phyloP scores from a whole-genome alignment of 2,797 vertebrate species.

The Thaleichthys pacificus region DNA sequence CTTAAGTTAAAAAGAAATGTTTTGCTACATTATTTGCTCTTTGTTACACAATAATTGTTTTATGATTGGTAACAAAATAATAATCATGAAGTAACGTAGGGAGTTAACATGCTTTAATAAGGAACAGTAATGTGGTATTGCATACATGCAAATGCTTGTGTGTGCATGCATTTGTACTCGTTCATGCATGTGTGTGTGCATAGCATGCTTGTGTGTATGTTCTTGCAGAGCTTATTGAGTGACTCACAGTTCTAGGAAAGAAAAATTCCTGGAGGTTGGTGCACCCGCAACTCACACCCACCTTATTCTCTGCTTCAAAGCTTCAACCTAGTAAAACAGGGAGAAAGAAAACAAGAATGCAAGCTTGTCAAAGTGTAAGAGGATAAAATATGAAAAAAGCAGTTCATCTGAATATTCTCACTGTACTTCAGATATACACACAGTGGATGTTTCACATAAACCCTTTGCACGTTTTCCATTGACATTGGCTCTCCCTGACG shows the following conservation, averaged over 20 bases:
- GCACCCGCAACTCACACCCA: not conserved
- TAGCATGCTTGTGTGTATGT: not conserved
- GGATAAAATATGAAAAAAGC: not conserved
- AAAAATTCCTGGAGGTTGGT: conserved; percentile 26
- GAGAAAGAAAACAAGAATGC: not conserved
- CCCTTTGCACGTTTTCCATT: not conserved
- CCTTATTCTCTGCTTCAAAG: not conserved
- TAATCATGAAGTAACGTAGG: not conserved
- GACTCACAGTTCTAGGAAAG: conserved; percentile 26
- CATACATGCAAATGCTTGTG: not conserved
- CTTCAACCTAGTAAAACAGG: not conserved
- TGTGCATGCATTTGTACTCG: not conserved
- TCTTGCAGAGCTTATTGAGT: conserved; percentile 14
- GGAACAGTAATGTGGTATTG: not conserved
- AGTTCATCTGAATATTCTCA: not conserved
- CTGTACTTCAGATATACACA: too few species aligned
- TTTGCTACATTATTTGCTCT: not conserved
- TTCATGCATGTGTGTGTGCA: not conserved
- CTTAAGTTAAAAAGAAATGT: not conserved
- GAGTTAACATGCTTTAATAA: not conserved
- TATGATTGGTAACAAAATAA: not conserved
- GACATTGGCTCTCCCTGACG: too few species aligned
- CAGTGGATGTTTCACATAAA: too few species aligned
- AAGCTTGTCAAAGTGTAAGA: not conserved
- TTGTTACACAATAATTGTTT: not conserved